Conservation (phyloP, 2,113 vertebrate species). For the Excalfactoria chinensis region DNA sequence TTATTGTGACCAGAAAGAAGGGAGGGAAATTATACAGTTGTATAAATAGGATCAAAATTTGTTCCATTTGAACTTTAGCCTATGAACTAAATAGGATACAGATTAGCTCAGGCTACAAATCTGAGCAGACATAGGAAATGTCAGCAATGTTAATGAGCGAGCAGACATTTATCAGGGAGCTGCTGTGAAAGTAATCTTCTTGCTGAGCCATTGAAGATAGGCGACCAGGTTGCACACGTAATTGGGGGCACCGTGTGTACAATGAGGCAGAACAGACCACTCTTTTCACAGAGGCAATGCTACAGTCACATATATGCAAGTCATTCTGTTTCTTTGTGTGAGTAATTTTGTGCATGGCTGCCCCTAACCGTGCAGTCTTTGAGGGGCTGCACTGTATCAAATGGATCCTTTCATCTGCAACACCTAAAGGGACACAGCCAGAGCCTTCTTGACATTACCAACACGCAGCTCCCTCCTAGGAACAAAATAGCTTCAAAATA, state of each 20-base stretch:
- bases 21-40: neutral
- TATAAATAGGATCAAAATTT: neutral
- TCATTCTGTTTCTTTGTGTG: neutral
- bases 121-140: neutral
- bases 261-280: rapidly evolving
- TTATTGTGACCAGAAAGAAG: neutral
- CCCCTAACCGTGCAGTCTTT: neutral
- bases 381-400: neutral
- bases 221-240: neutral
- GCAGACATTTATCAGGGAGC: neutral
- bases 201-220: neutral
- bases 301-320: neutral
- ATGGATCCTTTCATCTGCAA: neutral
- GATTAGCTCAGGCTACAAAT: neutral
- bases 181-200: neutral
- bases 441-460: neutral
- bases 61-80: slow-evolving; percentile 20
- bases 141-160: neutral
- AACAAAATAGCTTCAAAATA: neutral
- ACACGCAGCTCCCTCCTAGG: rapidly evolving
- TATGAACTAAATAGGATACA: neutral
- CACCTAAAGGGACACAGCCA: neutral
- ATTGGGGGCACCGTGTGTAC: neutral
- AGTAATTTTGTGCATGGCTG: neutral
- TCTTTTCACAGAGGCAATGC: neutral